Evolutionary conservation across 2,888 invertebrate genomes (phyloP).

Genomic region (Synergus gifuensis): DNA sequence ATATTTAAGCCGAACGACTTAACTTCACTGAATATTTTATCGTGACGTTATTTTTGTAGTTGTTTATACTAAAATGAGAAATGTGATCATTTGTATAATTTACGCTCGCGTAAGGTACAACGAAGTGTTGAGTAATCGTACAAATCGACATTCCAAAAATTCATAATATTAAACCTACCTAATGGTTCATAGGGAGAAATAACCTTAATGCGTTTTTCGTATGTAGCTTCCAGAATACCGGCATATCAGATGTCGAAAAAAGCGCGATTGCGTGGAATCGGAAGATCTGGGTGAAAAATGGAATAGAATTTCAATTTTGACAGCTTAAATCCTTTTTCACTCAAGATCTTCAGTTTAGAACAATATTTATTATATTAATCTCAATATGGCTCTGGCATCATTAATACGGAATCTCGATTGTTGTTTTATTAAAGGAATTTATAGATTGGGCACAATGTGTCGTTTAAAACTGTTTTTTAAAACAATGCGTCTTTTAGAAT

Average conservation of each 20-base stretch:
- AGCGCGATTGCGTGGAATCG: neutral
- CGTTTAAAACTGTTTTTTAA: slow-evolving; percentile 40
- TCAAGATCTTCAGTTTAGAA: neutral
- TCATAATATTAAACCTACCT: slow-evolving; percentile 41
- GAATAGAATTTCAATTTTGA: slow-evolving; percentile 8
- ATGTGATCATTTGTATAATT: slow-evolving; percentile 34
- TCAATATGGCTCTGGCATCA: slow-evolving; percentile 16
- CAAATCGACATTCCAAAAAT: slow-evolving; percentile 59
- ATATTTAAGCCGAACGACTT: slow-evolving; percentile 46
- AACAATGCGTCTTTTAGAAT: slow-evolving; percentile 42
- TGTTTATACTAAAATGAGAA: slow-evolving; percentile 53
- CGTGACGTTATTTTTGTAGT: slow-evolving; percentile 63
- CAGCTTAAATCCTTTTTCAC: slow-evolving; percentile 17
- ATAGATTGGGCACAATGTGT: slow-evolving; percentile 49
- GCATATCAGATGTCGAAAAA: neutral
- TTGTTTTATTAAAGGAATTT: neutral
- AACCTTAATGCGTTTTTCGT: neutral
- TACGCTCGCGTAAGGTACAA: slow-evolving; percentile 50
- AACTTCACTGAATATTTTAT: slow-evolving; percentile 41
- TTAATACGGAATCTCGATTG: slow-evolving; percentile 7
- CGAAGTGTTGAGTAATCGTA: slow-evolving; percentile 58
- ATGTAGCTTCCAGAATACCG: neutral
- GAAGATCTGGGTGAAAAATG: slow-evolving; percentile 8
- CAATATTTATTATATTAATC: slow-evolving; percentile 23
- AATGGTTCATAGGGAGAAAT: neutral